Percentiles rank a stretch among this genome's conserved stretches.
Conservation (phyloP, 2,113 vertebrate genomes). For the Himantopus leucocephalus region DNA sequence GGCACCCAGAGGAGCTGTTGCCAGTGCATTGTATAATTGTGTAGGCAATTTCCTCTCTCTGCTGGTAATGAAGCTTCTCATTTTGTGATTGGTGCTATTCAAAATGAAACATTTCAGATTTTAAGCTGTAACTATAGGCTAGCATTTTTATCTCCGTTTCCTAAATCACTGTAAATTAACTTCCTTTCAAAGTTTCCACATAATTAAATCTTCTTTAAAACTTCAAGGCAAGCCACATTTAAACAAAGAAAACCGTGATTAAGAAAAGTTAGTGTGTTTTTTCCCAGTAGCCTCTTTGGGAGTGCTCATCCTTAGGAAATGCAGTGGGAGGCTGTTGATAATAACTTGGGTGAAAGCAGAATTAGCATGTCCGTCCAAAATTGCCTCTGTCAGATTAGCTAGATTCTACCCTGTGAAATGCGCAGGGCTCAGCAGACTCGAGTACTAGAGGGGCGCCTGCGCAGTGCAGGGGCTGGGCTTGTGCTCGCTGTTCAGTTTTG, state of each 20-base stretch:
- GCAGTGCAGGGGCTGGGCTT: not conserved
- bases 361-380: not conserved
- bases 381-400: not conserved
- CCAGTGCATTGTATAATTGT: not conserved
- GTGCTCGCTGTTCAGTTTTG: not conserved
- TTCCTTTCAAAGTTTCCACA: constrained; percentile 28
- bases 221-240: not conserved
- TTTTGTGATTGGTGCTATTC: constrained; percentile 48
- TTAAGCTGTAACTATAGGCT: not conserved
- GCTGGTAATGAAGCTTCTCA: constrained; percentile 6
- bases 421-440: not conserved
- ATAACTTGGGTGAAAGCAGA: not conserved
- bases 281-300: not conserved
- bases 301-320: not conserved
- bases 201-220: constrained; percentile 44
- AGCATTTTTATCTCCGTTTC: constrained; percentile 11
- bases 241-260: constrained; percentile 22
- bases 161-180: constrained; percentile 51
- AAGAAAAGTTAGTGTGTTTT: not conserved
- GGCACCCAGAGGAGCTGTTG: not conserved
- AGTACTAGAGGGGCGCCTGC: not conserved
- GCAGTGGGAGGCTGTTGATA: not conserved
- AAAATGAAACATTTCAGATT: not conserved
- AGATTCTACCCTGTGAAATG: not conserved
- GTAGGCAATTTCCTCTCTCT: not conserved